phyloP scores from a whole-genome alignment of 2,888 invertebrate species.

The Tenthredo notha region DNA sequence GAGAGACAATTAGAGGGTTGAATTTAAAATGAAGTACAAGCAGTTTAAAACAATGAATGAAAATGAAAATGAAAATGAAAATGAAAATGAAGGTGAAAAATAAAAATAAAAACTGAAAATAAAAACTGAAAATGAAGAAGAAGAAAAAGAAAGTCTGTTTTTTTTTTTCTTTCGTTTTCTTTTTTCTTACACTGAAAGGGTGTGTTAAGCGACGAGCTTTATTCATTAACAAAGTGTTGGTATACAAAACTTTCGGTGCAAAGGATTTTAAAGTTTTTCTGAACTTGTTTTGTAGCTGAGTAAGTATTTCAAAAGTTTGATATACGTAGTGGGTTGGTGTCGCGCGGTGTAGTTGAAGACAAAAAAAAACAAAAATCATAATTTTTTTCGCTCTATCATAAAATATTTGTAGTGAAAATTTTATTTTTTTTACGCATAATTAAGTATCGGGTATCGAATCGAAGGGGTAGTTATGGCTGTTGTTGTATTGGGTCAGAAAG shows the following conservation, averaged over 20 bases:
- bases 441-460: too few relatives aligned
- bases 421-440: too few relatives aligned
- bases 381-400: too few relatives aligned
- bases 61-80: background rate
- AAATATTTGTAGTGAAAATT: too few relatives aligned
- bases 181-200: background rate
- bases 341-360: background rate
- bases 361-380: too few relatives aligned
- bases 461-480: too few relatives aligned
- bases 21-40: background rate
- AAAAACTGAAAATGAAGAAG: background rate
- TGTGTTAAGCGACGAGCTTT: conserved; percentile 7
- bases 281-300: conserved; percentile 11
- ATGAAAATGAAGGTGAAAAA: too few relatives aligned
- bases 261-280: conserved; percentile 20
- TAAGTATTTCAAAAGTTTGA: conserved; percentile 53
- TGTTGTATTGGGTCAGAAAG: too few relatives aligned
- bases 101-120: background rate
- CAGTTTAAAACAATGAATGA: background rate
- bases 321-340: too few relatives aligned
- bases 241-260: background rate
- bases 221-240: conserved; percentile 23
- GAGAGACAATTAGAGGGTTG: background rate
- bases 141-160: background rate
- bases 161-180: background rate